phyloP scores from a whole-genome alignment of 1,140 invertebrate species.

The Helicoverpa armigera region DNA sequence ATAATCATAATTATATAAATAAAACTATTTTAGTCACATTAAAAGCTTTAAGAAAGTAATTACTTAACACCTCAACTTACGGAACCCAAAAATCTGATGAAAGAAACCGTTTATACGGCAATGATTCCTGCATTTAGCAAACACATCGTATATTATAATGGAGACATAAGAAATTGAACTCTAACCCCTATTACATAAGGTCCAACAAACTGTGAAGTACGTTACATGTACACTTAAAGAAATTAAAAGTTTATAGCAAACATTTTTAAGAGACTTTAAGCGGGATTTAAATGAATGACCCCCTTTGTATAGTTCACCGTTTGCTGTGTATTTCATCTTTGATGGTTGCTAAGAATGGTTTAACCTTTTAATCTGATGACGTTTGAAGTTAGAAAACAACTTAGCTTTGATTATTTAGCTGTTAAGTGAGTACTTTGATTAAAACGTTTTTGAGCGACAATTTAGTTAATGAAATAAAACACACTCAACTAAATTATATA shows the following conservation, averaged over 20 bases:
- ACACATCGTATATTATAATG: constrained; percentile 18
- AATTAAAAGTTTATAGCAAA: constrained; percentile 32
- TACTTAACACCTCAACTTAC: background rate
- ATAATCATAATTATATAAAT: too few species aligned
- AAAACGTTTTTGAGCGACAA: too few species aligned
- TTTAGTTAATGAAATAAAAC: too few species aligned
- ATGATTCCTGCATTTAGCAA: constrained; percentile 25
- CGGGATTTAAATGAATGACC: constrained; percentile 15
- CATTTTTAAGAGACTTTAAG: constrained; percentile 24
- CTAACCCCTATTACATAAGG: background rate
- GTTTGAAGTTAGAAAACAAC: constrained; percentile 1
- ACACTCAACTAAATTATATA: too few species aligned
- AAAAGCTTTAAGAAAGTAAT: background rate
- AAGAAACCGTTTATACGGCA: constrained; percentile 35
- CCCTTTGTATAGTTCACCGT: background rate
- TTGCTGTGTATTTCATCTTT: constrained; percentile 16
- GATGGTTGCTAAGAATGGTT: constrained; percentile 13
- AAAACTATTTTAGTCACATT: background rate
- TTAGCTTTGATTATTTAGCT: constrained; percentile 4
- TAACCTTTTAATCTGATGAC: constrained; percentile 14
- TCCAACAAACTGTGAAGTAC: background rate
- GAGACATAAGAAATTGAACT: constrained; percentile 5
- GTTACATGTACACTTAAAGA: constrained; percentile 27
- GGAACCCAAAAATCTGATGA: constrained; percentile 17
- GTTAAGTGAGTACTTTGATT: too few species aligned